Evolutionary conservation across 2,888 invertebrate genomes (phyloP).

Genomic region (Hyles lineata): DNA sequence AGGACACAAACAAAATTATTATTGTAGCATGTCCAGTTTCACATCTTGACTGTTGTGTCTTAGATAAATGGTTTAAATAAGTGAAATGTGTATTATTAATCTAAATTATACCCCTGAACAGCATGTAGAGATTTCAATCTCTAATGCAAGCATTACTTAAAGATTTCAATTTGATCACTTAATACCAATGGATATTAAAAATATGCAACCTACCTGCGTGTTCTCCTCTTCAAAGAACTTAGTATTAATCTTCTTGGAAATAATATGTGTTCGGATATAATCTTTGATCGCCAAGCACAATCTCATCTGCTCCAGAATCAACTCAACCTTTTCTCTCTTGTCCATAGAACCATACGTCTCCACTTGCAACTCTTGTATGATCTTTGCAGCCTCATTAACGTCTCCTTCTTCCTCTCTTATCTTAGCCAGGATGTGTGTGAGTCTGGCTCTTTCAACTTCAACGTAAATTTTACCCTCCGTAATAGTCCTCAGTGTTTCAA

Average conservation of each 20-base stretch:
- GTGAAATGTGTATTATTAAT: too few species aligned
- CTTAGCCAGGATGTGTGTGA: conserved; percentile 95
- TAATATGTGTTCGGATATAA: conserved; percentile 98
- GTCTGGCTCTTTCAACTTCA: conserved; percentile 98
- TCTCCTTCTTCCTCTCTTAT: conserved; percentile 94
- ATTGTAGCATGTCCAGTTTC: too few species aligned
- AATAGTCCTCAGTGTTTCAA: conserved; percentile 97
- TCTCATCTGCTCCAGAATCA: conserved; percentile 99
- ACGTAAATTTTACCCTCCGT: conserved; percentile 99
- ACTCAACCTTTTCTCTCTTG: conserved; percentile 97
- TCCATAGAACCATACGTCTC: conserved; percentile 99
- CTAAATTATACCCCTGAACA: too few species aligned
- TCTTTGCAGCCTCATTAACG: conserved; percentile 94
- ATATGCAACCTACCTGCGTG: conserved; percentile 77
- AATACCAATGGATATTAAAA: not conserved
- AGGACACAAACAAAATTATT: too few species aligned
- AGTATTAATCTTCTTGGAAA: conserved; percentile 98
- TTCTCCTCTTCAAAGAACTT: conserved; percentile 97
- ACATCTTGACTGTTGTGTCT: too few species aligned
- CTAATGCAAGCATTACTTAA: too few species aligned
- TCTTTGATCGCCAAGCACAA: conserved; percentile 97
- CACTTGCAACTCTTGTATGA: conserved; percentile 96
- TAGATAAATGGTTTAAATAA: too few species aligned
- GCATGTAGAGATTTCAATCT: too few species aligned
- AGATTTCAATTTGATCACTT: too few species aligned